phyloP scores from a whole-genome alignment of 2,888 invertebrate genomes.

The Lasioglossum malachurum region DNA sequence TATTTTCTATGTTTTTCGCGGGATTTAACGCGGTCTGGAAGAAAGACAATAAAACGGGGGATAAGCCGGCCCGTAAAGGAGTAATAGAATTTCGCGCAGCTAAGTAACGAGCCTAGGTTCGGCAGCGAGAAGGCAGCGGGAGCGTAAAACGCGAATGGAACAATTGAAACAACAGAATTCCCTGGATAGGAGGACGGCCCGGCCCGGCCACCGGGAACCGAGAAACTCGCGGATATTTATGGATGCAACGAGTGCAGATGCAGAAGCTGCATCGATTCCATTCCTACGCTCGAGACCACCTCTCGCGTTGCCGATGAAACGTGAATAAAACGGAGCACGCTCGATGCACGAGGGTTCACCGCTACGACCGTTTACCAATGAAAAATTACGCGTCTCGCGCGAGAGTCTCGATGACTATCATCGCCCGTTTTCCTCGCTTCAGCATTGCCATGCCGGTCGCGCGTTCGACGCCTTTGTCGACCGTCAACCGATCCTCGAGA shows the following conservation, averaged over 20 bases:
- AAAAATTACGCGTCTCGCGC: neutral
- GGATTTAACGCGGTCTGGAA: neutral
- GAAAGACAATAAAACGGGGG: neutral
- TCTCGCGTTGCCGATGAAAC: slow-evolving; percentile 8
- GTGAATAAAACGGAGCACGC: slow-evolving; percentile 1
- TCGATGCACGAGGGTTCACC: slow-evolving; percentile 9
- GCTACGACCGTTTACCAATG: neutral
- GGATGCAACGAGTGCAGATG: slow-evolving; percentile 50
- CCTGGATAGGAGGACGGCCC: slow-evolving; percentile 18
- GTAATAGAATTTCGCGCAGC: slow-evolving; percentile 4
- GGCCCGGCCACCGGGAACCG: slow-evolving; percentile 12
- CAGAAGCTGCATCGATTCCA: slow-evolving; percentile 45
- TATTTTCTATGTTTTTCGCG: neutral
- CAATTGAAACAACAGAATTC: slow-evolving; percentile 37
- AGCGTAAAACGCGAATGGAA: neutral
- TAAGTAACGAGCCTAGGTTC: neutral
- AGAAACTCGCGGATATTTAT: slow-evolving; percentile 61
- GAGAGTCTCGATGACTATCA: neutral
- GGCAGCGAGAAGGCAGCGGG: neutral
- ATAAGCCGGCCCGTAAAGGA: neutral
- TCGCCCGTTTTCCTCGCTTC: neutral
- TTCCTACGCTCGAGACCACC: neutral
- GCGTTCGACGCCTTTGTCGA: neutral
- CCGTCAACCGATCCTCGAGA: neutral
- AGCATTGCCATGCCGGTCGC: neutral